Evolutionary conservation across 2,113 vertebrate genomes (phyloP).

Genomic region (Spermophilus dauricus): DNA sequence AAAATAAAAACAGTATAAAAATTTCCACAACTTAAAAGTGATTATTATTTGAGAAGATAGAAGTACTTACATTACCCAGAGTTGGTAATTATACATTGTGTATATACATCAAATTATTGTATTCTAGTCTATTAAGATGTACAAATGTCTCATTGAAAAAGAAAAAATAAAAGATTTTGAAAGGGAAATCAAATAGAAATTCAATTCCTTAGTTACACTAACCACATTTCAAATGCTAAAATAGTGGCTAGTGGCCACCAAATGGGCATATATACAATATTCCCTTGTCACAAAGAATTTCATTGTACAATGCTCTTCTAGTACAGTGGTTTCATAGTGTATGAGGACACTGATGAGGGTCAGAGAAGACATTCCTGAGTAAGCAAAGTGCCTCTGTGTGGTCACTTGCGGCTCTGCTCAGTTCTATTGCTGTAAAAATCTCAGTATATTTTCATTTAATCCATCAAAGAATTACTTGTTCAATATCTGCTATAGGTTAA

Average conservation of each 20-base stretch:
- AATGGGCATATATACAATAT: background rate
- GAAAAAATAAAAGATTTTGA: background rate
- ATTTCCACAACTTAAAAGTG: background rate
- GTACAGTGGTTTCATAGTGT: background rate
- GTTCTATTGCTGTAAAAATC: background rate
- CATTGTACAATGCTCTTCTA: background rate
- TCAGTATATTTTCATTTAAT: background rate
- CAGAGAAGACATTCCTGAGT: background rate
- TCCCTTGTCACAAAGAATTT: background rate
- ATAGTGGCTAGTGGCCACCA: background rate
- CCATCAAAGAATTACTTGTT: background rate
- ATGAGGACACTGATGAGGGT: background rate
- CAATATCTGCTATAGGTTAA: background rate
- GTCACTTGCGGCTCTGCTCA: background rate
- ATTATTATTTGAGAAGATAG: background rate
- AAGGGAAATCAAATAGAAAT: conserved; percentile 8
- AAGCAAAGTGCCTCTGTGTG: accelerated
- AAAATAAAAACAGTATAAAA: background rate
- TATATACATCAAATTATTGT: background rate
- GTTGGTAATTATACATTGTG: background rate
- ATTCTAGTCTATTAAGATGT: too few relatives aligned
- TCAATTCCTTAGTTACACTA: background rate
- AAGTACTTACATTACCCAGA: background rate
- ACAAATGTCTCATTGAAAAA: background rate
- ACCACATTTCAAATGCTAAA: background rate